Evolutionary conservation across 92 coral and sea anemone genomes (phyloP).

Genomic region (Blastomussa wellsi): DNA sequence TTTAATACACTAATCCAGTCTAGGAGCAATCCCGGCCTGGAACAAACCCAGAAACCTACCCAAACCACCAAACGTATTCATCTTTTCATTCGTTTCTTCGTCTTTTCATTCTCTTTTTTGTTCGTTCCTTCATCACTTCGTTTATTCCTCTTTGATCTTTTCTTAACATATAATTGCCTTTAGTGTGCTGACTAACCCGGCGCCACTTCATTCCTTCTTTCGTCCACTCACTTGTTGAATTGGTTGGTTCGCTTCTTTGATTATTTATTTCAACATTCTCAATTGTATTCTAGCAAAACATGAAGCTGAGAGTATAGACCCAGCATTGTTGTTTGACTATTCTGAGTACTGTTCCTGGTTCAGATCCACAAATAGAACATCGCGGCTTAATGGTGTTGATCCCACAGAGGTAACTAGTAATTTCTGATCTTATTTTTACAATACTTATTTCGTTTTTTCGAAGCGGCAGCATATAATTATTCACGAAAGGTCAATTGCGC

Average conservation of each 20-base stretch:
- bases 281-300: slow-evolving; percentile 17
- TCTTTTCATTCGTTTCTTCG: too few relatives aligned
- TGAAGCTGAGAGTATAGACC: slow-evolving; percentile 21
- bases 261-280: background rate
- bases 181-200: too few relatives aligned
- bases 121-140: background rate
- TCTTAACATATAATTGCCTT: too few relatives aligned
- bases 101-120: too few relatives aligned
- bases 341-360: slow-evolving; percentile 6
- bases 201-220: too few relatives aligned
- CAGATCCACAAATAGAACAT: background rate
- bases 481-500: background rate
- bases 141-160: too few relatives aligned
- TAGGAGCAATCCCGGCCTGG: too few relatives aligned
- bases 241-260: background rate
- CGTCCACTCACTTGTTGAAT: background rate
- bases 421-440: background rate
- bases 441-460: background rate
- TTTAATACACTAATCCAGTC: too few relatives aligned
- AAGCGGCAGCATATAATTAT: background rate
- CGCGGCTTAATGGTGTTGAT: background rate
- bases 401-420: slow-evolving; percentile 19
- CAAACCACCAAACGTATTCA: too few relatives aligned
- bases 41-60: too few relatives aligned
- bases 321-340: slow-evolving; percentile 33